phyloP scores from a whole-genome alignment of 2,113 vertebrate species.

The Spea multiplicata region DNA sequence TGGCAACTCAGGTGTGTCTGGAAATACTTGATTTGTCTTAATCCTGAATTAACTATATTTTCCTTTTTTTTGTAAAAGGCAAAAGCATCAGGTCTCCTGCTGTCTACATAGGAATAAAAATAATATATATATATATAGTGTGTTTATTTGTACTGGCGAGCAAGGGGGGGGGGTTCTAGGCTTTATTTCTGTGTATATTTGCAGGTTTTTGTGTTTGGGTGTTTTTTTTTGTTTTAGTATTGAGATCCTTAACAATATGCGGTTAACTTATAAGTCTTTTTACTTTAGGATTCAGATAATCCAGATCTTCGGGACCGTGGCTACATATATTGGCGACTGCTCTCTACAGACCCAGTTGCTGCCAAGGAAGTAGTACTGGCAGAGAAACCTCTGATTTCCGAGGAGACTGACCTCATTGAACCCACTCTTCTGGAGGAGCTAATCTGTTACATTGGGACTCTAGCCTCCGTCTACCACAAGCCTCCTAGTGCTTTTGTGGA shows the following conservation, averaged over 20 bases:
- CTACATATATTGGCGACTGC: slow-evolving; percentile 98
- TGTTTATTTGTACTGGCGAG: too few relatives aligned
- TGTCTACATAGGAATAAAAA: too few relatives aligned
- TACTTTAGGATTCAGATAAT: slow-evolving; percentile 88
- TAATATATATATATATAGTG: too few relatives aligned
- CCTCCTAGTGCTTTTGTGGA: slow-evolving; percentile 96
- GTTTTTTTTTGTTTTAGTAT: too few relatives aligned
- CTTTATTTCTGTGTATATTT: too few relatives aligned
- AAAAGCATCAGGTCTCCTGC: too few relatives aligned
- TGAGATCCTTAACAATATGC: too few relatives aligned
- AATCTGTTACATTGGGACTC: slow-evolving; percentile 94
- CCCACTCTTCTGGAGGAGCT: slow-evolving; percentile 94
- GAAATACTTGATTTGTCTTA: background rate
- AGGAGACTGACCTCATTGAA: slow-evolving; percentile 96
- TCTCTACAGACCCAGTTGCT: slow-evolving; percentile 95
- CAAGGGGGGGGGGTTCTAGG: too few relatives aligned
- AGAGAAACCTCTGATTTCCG: slow-evolving; percentile 94
- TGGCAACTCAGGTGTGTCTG: slow-evolving; percentile 90
- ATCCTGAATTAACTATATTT: too few relatives aligned
- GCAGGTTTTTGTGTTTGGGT: too few relatives aligned
- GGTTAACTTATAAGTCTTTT: background rate
- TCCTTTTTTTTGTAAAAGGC: too few relatives aligned
- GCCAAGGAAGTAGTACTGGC: slow-evolving; percentile 97
- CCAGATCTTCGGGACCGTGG: slow-evolving; percentile 92
- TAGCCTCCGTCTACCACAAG: slow-evolving; percentile 97